Evolutionary conservation across 35 echinoderm and acorn worm species (phyloP), one percentile per base, ranked within the genome.

Genomic region (Lytechinus pictus): DNA sequence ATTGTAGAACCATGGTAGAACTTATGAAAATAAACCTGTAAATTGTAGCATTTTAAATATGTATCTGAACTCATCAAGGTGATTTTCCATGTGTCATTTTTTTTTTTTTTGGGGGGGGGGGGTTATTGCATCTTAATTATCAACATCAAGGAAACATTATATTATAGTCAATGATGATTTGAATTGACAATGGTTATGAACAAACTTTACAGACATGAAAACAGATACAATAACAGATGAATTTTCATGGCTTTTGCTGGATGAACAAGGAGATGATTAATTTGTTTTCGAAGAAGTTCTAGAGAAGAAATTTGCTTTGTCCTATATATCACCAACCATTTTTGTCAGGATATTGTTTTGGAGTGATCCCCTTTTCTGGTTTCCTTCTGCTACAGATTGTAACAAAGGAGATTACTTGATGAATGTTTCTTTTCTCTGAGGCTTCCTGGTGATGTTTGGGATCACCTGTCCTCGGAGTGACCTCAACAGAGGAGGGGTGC

Each of bases 331-430:
- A 79, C 66, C 66, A n/a, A 79, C 66, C 19, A 79, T 16, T 79
- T 72, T 79, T 44, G 33, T 79, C 66, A 79, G 66, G 66, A 79
- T 79, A 44, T 79, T 79, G 66, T 79, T 79, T 79, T 79, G 33
- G 19, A 79, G 66, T 24, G 19, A 79, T 79, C 66, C n/a, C 19
- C n/a, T 79, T 79, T 79, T 24, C 66, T 16, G 66, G 19, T 79
- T 79, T 19, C 66, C 66, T 79, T 24, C 16, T 79, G 66, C 19
- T 79, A 14, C 66, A 79, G 19, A 79, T 79, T 1, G 16, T 79
- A 79, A 79, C 66, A 79, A 79, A 79, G 66, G 66, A 79, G 66
- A 79, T 79, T 79, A 24, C 66, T n/a, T 79, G 66, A 79, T 79
- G 66, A 79, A 79, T 79, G 66, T 79, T 79, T 79, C 66, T 79